Percentiles rank a stretch among this genome's conserved stretches.
These are phyloP conservation scores for Proales similis DNA, from an alignment of 1,140 invertebrate genomes.

Conservation along the genomic window DNA sequence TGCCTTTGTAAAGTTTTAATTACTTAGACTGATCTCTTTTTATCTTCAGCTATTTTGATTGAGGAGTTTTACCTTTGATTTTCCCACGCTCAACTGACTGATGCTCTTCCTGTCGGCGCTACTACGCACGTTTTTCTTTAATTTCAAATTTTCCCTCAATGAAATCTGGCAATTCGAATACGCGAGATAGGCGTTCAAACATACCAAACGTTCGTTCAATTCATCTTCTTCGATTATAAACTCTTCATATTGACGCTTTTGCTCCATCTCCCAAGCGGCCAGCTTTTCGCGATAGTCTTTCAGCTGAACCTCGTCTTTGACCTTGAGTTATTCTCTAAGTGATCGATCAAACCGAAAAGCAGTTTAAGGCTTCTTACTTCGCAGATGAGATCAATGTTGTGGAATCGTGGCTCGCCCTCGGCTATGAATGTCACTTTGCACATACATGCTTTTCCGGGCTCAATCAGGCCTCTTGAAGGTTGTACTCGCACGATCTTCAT, in stretches of 20 bases:
- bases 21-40: no score
- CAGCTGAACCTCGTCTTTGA: slow-evolving; percentile 47
- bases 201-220: slow-evolving; percentile 41
- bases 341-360: no score
- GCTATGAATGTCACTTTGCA: slow-evolving; percentile 49
- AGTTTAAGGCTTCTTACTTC: slow-evolving; percentile 42
- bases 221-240: slow-evolving; percentile 52
- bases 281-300: slow-evolving; percentile 43
- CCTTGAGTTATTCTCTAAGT: no score
- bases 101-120: slow-evolving; percentile 12
- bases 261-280: slow-evolving; percentile 47
- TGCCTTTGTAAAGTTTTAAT: no score
- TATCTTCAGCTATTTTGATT: no score
- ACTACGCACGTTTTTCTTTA: slow-evolving; percentile 19
- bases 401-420: slow-evolving; percentile 47
- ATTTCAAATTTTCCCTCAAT: slow-evolving; percentile 25
- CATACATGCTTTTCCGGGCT: slow-evolving; percentile 43
- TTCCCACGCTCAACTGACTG: slow-evolving; percentile 43
- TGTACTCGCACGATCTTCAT: slow-evolving; percentile 42
- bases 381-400: slow-evolving; percentile 52
- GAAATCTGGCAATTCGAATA: slow-evolving; percentile 41
- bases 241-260: slow-evolving; percentile 46
- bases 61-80: slow-evolving; percentile 25
- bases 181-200: not conserved
- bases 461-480: slow-evolving; percentile 44